Evolutionary conservation across 2,113 vertebrate genomes (phyloP).

Genomic region (Pelobates fuscus): DNA sequence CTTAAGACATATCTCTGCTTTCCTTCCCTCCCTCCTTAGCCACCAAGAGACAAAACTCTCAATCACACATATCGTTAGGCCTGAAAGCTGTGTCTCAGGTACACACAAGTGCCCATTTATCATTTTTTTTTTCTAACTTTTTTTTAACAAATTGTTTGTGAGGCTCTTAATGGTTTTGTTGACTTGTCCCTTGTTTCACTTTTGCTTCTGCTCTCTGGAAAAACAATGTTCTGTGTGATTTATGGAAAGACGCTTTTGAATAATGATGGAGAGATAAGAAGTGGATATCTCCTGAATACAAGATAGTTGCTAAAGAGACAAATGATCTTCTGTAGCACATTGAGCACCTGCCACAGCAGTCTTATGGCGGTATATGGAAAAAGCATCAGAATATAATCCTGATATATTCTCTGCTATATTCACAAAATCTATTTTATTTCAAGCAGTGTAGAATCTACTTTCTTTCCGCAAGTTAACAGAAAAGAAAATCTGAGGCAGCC

Average conservation of each 20-base stretch:
- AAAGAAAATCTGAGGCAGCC: constrained; percentile 17
- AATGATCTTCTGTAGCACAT: constrained; percentile 17
- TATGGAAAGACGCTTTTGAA: constrained; percentile 40
- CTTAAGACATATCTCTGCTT: constrained; percentile 38
- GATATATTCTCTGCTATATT: constrained; percentile 24
- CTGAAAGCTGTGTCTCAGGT: constrained; percentile 31
- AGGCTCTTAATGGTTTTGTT: constrained; percentile 39
- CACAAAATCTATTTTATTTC: constrained; percentile 14
- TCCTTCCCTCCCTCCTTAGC: constrained; percentile 36
- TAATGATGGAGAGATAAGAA: constrained; percentile 42
- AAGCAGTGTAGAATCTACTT: constrained; percentile 10
- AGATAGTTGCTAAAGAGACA: constrained; percentile 30
- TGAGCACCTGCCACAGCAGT: constrained; percentile 27
- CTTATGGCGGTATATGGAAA: constrained; percentile 1
- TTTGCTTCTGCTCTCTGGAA: constrained; percentile 32
- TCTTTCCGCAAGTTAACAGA: constrained; percentile 10
- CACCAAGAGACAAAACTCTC: constrained; percentile 44
- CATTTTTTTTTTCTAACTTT: constrained; percentile 34
- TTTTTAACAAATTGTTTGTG: constrained; percentile 43
- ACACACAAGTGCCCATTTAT: constrained; percentile 34
- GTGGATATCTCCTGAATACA: constrained; percentile 20
- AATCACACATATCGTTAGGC: constrained; percentile 46
- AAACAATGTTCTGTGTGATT: constrained; percentile 36
- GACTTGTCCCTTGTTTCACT: constrained; percentile 47
- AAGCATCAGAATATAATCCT: constrained; percentile 13